A percentile compares a stretch with the other conserved stretches of the same genome.
These are phyloP conservation scores for Timandra comae DNA, from an alignment of 2,888 invertebrate genomes.

Conservation along the genomic window DNA sequence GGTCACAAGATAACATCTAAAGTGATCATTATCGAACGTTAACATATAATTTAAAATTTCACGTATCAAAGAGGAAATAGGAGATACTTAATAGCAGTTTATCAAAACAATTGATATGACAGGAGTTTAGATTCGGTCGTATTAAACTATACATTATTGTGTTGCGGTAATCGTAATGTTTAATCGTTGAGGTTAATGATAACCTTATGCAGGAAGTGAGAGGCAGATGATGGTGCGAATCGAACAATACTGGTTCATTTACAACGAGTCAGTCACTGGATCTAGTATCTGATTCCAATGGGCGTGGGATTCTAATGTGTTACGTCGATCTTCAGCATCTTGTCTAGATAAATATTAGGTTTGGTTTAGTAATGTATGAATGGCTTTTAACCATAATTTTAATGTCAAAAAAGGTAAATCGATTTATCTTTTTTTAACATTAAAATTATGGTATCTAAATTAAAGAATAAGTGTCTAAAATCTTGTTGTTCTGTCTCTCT, in stretches of 20 bases:
- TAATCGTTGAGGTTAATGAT: constrained; percentile 27
- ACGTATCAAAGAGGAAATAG: constrained; percentile 37
- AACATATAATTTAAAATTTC: constrained; percentile 55
- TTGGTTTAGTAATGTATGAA: too few species aligned
- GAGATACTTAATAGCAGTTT: background rate
- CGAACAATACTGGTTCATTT: constrained; percentile 31
- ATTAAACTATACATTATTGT: background rate
- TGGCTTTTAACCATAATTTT: too few species aligned
- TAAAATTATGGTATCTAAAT: too few species aligned
- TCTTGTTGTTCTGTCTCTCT: too few species aligned
- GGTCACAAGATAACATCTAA: constrained; percentile 27
- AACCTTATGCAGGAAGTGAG: constrained; percentile 55
- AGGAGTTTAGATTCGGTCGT: too few species aligned
- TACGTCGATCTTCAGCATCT: background rate
- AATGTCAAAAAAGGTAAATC: too few species aligned
- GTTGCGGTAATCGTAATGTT: constrained; percentile 18
- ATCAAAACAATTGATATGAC: too few species aligned
- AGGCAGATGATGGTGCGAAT: constrained; percentile 51
- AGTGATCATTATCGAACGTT: constrained; percentile 30
- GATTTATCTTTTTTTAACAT: too few species aligned
- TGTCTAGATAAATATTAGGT: too few species aligned
- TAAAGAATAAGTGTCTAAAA: too few species aligned
- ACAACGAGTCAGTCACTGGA: constrained; percentile 14
- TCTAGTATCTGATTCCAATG: constrained; percentile 4
- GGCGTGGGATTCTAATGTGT: background rate